phyloP scores from a whole-genome alignment of 2,113 vertebrate genomes.

The Charadrius vociferus region DNA sequence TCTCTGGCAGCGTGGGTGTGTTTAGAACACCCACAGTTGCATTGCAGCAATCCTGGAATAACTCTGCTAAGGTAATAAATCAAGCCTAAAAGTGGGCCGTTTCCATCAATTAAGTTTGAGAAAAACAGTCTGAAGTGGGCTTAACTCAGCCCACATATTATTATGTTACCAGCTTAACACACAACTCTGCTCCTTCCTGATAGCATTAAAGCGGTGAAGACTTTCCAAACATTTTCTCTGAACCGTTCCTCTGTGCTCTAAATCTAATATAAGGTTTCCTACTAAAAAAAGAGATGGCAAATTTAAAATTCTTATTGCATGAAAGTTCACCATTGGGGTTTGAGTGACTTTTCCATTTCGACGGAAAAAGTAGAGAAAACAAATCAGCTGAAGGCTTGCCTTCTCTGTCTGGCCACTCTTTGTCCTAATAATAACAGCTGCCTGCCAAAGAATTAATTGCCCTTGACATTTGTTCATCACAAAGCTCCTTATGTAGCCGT shows the following conservation, averaged over 20 bases:
- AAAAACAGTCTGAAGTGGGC: slow-evolving; percentile 43
- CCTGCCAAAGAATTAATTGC: slow-evolving; percentile 60
- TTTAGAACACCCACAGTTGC: slow-evolving; percentile 70
- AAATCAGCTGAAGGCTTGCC: slow-evolving; percentile 27
- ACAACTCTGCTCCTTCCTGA: slow-evolving; percentile 35
- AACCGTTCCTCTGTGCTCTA: slow-evolving; percentile 42
- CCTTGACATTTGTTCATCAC: slow-evolving; percentile 61
- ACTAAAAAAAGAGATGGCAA: slow-evolving; percentile 20
- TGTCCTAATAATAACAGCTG: slow-evolving; percentile 64
- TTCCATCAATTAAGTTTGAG: slow-evolving; percentile 65
- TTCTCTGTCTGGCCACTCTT: slow-evolving; percentile 40
- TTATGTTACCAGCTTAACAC: slow-evolving; percentile 14
- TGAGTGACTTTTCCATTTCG: background rate
- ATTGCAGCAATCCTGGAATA: slow-evolving; percentile 60
- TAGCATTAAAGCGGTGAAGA: slow-evolving; percentile 5
- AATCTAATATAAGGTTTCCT: slow-evolving; percentile 32
- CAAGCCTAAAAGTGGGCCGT: slow-evolving; percentile 41
- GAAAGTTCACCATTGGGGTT: background rate
- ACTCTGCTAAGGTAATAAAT: slow-evolving; percentile 64
- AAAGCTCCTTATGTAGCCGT: slow-evolving; percentile 59
- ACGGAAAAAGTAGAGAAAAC: slow-evolving; percentile 31
- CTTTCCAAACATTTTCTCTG: background rate
- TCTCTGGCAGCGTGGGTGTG: slow-evolving; percentile 64
- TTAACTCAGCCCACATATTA: slow-evolving; percentile 50
- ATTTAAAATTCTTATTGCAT: background rate